Evolutionary conservation across 23 tunicate species (phyloP), one percentile per base, ranked within the genome.

Genomic region (Styela plicata): DNA sequence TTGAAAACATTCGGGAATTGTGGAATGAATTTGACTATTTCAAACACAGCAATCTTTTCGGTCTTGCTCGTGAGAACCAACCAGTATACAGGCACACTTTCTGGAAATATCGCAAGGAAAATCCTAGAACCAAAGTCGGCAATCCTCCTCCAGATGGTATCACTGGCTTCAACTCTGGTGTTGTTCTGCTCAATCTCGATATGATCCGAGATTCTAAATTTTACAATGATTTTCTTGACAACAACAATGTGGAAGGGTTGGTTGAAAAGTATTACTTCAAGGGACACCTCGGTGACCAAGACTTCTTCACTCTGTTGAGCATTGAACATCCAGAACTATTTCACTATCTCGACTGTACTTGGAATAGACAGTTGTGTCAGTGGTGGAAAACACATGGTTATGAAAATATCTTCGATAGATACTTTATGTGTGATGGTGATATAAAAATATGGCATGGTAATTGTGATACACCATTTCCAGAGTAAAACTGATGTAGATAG

Each of bases 231-330:
- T 87, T 83, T 67, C 44, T 92, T 26, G 89, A 92, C 26, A 57
- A 23, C 19, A 69, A 57, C 78, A 71, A 82, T 25, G 52, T 87
- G 20, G 84, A 84, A 53, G 18, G 57, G 2, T 74, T 92, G 21
- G 91, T 92, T 19, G 30, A 87, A 52, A 92, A 92, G 83, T 92
- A 92, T 73, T 77, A 74, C 25, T 92, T 92, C 85, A 87, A 84
- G 69, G 97, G 97, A 1, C 97, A 92, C 69, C 83, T 92, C 13
- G 97, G 97, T n/a, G 97, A 92, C 53, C 97, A 92, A 53, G 97
- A 92, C 34, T 92, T 92, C 78, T 92, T 68, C 78, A 92, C 92
- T 28, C 52, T 92, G 21, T 79, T 92, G 36, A 84, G 89, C 57
- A 83, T 92, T 37, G 91, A 87, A 31, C 78, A 69, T 23, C 92